Evolutionary conservation across 1,140 invertebrate species (phyloP).

Genomic region (Drepana arcuata): DNA sequence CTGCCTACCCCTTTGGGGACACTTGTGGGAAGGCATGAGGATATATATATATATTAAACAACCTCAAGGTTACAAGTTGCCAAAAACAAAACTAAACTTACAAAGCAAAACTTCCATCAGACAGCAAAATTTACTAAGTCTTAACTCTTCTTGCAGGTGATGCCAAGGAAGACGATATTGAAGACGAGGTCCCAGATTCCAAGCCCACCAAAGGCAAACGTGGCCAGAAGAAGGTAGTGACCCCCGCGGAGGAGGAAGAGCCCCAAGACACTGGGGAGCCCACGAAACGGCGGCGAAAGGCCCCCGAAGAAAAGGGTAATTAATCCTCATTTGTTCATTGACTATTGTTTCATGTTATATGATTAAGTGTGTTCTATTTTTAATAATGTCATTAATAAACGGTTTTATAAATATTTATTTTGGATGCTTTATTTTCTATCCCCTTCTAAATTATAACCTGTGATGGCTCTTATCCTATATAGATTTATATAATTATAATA

Average conservation of each 20-base stretch:
- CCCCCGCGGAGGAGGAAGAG: conserved; percentile 25
- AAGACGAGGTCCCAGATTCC: conserved; percentile 26
- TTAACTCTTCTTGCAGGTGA: conserved; percentile 38
- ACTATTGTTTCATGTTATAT: conserved; percentile 47
- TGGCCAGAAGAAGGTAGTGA: conserved; percentile 37
- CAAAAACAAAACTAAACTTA: no score
- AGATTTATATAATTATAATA: no score
- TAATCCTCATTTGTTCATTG: conserved; percentile 37
- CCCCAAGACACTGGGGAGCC: conserved; percentile 43
- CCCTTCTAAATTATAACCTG: no score
- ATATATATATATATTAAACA: no score
- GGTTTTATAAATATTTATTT: conserved; percentile 46
- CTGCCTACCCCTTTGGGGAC: no score
- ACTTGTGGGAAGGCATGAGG: no score
- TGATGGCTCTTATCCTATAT: no score
- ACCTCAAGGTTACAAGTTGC: no score
- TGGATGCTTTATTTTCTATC: conserved; percentile 40
- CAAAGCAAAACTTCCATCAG: no score
- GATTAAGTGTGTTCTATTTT: conserved; percentile 45
- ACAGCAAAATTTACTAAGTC: no score
- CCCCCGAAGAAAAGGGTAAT: conserved; percentile 57
- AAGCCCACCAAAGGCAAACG: conserved; percentile 44
- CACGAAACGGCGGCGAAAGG: conserved; percentile 49
- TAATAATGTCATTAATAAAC: conserved; percentile 50
- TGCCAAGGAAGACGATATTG: conserved; percentile 28